phyloP scores from a whole-genome alignment of 2,113 vertebrate species.

The Suricata suricatta region DNA sequence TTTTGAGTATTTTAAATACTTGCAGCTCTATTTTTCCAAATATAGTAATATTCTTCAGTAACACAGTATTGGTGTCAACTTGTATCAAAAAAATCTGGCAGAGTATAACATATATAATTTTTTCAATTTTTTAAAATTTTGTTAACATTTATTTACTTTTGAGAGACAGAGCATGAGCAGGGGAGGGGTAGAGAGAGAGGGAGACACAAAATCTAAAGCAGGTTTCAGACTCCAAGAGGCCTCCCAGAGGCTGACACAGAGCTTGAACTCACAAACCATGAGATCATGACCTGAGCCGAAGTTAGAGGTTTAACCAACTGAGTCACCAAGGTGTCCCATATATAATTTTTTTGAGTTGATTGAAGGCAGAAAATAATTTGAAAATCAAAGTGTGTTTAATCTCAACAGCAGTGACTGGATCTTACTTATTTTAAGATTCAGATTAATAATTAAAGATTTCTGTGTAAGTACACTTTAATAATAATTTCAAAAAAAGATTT shows the following conservation, averaged over 20 bases:
- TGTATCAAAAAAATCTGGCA: background rate
- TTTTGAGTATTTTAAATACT: background rate
- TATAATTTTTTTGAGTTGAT: background rate
- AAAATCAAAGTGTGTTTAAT: background rate
- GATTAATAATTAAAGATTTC: background rate
- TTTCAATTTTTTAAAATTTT: too few species aligned
- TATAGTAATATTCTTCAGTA: background rate
- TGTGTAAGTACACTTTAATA: background rate
- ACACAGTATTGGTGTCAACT: background rate
- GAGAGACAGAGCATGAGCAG: too few species aligned
- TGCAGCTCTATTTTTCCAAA: background rate
- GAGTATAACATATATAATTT: background rate
- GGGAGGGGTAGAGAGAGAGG: too few species aligned
- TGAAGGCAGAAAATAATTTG: background rate
- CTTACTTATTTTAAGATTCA: background rate
- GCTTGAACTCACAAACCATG: too few species aligned
- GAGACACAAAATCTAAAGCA: too few species aligned
- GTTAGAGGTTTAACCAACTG: too few species aligned
- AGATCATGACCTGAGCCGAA: too few species aligned
- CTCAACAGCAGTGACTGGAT: rapidly evolving
- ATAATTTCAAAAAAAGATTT: background rate
- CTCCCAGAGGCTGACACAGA: too few species aligned
- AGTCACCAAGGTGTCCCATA: too few species aligned
- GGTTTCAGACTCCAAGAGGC: too few species aligned
- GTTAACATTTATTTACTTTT: too few species aligned